Evolutionary conservation across 2,797 vertebrate species (phyloP).

Genomic region (Eidolon dupreanum): DNA sequence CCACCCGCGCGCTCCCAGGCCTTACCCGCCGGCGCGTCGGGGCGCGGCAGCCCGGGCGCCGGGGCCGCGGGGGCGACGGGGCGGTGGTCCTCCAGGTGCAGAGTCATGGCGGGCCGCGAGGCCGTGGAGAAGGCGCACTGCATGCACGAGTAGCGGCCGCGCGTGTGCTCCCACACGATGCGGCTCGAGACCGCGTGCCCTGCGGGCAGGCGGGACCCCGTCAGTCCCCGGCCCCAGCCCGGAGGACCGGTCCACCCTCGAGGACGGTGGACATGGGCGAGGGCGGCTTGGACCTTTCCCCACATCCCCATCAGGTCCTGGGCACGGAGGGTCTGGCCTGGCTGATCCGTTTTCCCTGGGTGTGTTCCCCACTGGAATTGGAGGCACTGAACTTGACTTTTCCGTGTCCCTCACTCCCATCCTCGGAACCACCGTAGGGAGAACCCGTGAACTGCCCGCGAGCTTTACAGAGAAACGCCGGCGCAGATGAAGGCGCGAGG

Average conservation of each 20-base stretch:
- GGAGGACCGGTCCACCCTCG: conserved; percentile 47
- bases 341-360: neutral
- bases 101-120: conserved; percentile 92
- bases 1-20: conserved; percentile 70
- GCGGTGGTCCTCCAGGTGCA: conserved; percentile 91
- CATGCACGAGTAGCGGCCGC: conserved; percentile 93
- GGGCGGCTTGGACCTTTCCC: neutral
- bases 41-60: conserved; percentile 61
- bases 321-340: neutral
- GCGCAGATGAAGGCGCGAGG: conserved; percentile 62
- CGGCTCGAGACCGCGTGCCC: conserved; percentile 90
- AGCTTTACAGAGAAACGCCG: conserved; percentile 17
- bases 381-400: neutral
- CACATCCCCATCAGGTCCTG: neutral
- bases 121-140: conserved; percentile 90
- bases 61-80: conserved; percentile 76
- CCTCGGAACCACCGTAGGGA: neutral
- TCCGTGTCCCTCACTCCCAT: neutral
- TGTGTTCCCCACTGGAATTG: neutral
- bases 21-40: conserved; percentile 51
- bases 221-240: neutral
- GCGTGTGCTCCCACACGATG: conserved; percentile 96
- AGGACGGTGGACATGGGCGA: accelerated
- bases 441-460: neutral
- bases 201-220: conserved; percentile 72